Conservation (phyloP, 2,113 vertebrate species). For the Otis tarda region DNA sequence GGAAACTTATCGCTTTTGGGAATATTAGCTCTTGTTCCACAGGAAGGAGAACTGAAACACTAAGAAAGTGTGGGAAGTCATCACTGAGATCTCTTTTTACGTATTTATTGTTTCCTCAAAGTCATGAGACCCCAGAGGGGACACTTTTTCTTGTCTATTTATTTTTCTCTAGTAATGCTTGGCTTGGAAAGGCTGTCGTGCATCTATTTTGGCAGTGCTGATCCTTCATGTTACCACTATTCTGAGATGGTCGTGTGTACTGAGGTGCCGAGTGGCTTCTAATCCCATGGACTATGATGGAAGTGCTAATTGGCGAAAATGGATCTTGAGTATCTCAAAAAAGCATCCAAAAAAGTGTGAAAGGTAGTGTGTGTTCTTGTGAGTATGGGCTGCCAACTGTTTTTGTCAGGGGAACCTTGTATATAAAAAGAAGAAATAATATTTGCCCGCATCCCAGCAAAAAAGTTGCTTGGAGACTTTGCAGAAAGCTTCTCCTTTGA, state of each 20-base stretch:
- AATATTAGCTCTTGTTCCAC: background rate
- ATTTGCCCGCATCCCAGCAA: background rate
- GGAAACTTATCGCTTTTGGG: background rate
- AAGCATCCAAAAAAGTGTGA: fast-evolving
- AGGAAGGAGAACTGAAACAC: background rate
- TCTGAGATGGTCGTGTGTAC: background rate
- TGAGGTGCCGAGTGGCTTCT: background rate
- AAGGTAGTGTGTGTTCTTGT: background rate
- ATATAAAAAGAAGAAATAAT: background rate
- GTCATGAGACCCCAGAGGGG: background rate
- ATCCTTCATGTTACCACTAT: background rate
- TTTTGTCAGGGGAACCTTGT: no score
- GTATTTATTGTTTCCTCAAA: background rate
- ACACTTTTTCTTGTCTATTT: background rate
- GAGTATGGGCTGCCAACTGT: background rate
- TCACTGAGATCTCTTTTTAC: background rate
- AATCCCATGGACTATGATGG: fast-evolving
- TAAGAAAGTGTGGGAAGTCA: background rate
- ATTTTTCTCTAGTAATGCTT: background rate
- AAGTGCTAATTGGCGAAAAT: background rate
- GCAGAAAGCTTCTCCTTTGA: background rate
- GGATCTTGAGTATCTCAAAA: background rate
- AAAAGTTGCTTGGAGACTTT: background rate
- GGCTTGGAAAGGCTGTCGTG: background rate
- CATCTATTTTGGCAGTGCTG: background rate